Base-by-base conservation (phyloP, 2,113 vertebrate species). In the Sylvietta virens region DNA sequence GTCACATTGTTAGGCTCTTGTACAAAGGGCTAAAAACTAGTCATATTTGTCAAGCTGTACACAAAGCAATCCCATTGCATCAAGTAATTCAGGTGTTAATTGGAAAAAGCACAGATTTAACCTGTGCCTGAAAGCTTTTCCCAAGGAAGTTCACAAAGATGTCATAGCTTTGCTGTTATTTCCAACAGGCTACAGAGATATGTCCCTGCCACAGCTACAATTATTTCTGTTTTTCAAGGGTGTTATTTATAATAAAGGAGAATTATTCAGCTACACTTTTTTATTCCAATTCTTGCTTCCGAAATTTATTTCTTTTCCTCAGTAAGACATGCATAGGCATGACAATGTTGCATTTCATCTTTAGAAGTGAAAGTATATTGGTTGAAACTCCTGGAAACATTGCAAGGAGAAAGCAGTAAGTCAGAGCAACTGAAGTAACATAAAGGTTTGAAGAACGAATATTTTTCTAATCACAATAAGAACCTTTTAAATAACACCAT, bases 1-100 rank as follows among this genome's bases (percentile, higher is more conserved):
- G 40, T 83, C 39, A 58, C 0, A 0, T 72, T 79, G 48, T 74
- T 53, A 64, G 53, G 39, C 6, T 51, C 5, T 69, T 20, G 9
- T 0, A 60, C 18, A 67, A 69, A 76, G 35, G n/a, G 13, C 23
- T 69, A 33, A 87, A 88, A 81, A 16, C 4, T 37, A 76, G 28
- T 48, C 35, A 24, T 78, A 69, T 85, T 87, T 89, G 57, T 91
- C 33, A 81, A 82, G 31, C 18, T 76, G 22, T 42, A 31, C 40
- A 64, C 35, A 57, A 64, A 95, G 71, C 31, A 82, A 84, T 76
- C 53, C 37, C 23, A 76, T 45, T 71, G 11, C 48, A 48, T 71
- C 26, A 40, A 81, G 21, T 48, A 92, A 72, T 84, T 67, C 65
- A 73, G 31, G 39, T 6, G 4, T 62, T 39, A 83, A 58, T 42